phyloP scores from a whole-genome alignment of 2,797 vertebrate species.

The Gymnopithys bicolor region DNA sequence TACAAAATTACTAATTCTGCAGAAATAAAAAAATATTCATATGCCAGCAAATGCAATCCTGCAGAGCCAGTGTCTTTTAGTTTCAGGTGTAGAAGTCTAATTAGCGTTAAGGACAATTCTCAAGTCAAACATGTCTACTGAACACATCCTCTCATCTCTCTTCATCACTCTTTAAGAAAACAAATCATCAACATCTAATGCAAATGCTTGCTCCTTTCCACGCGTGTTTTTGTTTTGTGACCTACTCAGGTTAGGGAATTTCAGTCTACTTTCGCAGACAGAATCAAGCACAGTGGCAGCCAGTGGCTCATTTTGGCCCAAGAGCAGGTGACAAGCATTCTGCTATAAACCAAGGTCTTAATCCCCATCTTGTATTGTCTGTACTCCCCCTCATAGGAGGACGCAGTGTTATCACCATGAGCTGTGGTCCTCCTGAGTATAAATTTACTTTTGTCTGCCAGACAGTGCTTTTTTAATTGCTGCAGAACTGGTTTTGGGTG shows the following conservation, averaged over 20 bases:
- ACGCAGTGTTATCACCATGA: background rate
- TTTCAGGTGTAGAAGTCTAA: background rate
- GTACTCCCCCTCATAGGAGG: accelerated
- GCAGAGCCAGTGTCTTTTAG: background rate
- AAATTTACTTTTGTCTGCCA: background rate
- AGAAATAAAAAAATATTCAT: background rate
- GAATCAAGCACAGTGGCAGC: background rate
- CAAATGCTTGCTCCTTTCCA: background rate
- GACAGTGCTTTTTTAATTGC: background rate
- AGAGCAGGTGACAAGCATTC: background rate
- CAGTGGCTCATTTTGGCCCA: background rate
- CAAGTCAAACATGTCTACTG: background rate
- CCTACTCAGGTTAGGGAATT: background rate
- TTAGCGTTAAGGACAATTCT: background rate
- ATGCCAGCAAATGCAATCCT: background rate
- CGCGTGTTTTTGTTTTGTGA: background rate
- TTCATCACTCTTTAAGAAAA: background rate
- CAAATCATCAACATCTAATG: background rate
- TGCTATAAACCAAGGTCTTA: background rate
- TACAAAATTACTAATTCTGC: background rate
- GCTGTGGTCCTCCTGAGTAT: background rate
- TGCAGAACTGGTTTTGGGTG: background rate
- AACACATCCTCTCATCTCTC: background rate
- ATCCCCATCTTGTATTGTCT: background rate
- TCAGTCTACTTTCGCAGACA: background rate